Conservation (phyloP, 2,888 invertebrate species). For the Labia minor region DNA sequence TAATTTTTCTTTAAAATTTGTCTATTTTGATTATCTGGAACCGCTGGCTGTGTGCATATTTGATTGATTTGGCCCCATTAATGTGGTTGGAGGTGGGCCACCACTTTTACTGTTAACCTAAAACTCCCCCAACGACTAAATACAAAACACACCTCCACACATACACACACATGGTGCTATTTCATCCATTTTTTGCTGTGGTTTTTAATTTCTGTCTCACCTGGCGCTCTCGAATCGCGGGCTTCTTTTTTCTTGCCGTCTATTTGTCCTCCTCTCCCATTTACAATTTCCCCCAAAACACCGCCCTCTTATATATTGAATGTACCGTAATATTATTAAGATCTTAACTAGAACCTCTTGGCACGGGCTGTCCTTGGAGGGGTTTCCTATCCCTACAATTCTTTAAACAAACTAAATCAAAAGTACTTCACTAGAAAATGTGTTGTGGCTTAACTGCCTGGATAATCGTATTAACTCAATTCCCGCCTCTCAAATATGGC, state of each 20-base stretch:
- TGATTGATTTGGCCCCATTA: constrained; percentile 1
- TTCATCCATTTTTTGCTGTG: constrained; percentile 2
- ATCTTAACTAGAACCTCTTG: background rate
- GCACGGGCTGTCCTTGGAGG: background rate
- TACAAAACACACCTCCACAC: background rate
- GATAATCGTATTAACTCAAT: background rate
- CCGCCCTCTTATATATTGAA: background rate
- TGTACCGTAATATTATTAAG: constrained; percentile 13
- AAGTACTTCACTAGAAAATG: background rate
- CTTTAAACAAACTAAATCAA: background rate
- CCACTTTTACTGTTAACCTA: constrained; percentile 13
- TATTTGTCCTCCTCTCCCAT: background rate
- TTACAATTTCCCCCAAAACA: background rate
- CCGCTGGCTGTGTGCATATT: constrained; percentile 6
- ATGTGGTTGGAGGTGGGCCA: background rate
- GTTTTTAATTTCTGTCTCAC: constrained; percentile 13
- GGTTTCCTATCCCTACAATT: background rate
- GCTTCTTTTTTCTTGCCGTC: background rate
- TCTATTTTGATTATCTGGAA: constrained; percentile 13
- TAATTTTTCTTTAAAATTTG: constrained; percentile 8
- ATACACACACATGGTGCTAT: constrained; percentile 2
- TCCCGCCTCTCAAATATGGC: background rate
- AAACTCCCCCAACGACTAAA: constrained; percentile 7
- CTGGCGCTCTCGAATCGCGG: constrained; percentile 1
- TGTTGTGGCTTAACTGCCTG: background rate